These are phyloP conservation scores for Halcyon leucocephala DNA, from an alignment of 2,797 vertebrate species.

Conservation along the genomic window DNA sequence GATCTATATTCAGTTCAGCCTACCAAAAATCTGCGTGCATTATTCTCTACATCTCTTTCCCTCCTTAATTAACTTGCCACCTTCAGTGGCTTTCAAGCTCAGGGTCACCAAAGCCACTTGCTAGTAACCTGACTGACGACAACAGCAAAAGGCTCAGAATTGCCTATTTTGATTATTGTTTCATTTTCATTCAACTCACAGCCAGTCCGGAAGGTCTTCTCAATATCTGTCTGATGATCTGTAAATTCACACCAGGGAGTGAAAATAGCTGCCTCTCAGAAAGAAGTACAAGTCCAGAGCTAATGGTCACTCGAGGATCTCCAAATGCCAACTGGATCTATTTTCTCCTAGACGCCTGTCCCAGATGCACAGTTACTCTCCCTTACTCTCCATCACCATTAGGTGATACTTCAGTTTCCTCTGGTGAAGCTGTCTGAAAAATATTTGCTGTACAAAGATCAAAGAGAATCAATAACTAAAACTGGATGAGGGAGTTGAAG, in stretches of 20 bases:
- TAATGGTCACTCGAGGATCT: neutral
- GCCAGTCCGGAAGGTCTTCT: neutral
- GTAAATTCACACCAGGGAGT: neutral
- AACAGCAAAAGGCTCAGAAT: neutral
- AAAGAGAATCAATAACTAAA: constrained; percentile 33
- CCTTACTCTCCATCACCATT: neutral
- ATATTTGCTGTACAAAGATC: constrained; percentile 9
- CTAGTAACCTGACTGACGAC: neutral
- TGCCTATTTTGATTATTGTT: constrained; percentile 4
- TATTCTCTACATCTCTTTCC: neutral
- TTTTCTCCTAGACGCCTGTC: neutral
- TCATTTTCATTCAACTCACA: constrained; percentile 18
- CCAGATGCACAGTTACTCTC: neutral
- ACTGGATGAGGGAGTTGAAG: neutral
- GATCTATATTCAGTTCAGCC: neutral
- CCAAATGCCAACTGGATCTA: rapidly evolving
- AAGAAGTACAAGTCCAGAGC: neutral
- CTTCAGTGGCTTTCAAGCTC: neutral
- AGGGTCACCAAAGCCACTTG: constrained; percentile 24
- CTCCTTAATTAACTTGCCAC: constrained; percentile 2
- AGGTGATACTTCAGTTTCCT: neutral
- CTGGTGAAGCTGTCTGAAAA: neutral
- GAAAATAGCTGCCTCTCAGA: neutral
- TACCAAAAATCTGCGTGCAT: neutral
- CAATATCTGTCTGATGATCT: neutral